phyloP scores from a whole-genome alignment of 2,888 invertebrate genomes.

The Lasiommata megera region DNA sequence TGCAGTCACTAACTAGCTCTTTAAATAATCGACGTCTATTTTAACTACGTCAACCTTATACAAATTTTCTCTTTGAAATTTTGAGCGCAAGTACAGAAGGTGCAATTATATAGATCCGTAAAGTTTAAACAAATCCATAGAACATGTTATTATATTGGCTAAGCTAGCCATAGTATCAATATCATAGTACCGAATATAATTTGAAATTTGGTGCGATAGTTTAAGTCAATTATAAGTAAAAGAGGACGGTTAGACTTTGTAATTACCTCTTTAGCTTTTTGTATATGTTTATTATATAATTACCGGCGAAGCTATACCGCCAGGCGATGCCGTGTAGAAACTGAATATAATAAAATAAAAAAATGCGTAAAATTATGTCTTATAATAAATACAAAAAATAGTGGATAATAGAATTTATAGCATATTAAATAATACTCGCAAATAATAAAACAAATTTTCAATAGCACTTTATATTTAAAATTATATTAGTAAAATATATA shows the following conservation, averaged over 20 bases:
- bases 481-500: neutral
- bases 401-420: constrained; percentile 3
- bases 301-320: too few species aligned
- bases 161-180: neutral
- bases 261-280: neutral
- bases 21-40: too few species aligned
- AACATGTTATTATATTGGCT: neutral
- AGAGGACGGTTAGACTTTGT: neutral
- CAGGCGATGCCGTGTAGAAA: too few species aligned
- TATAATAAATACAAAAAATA: neutral
- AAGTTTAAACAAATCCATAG: too few species aligned
- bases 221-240: neutral
- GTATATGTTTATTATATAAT: too few species aligned
- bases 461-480: neutral
- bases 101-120: too few species aligned
- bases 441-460: constrained; percentile 5
- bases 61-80: too few species aligned
- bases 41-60: too few species aligned
- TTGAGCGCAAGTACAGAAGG: too few species aligned
- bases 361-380: too few species aligned
- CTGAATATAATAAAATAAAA: too few species aligned
- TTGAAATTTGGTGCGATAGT: constrained; percentile 6
- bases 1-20: too few species aligned
- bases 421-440: neutral
- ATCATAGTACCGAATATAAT: neutral